Base-by-base conservation (phyloP, 2,113 vertebrate species). In the Tiliqua scincoides region DNA sequence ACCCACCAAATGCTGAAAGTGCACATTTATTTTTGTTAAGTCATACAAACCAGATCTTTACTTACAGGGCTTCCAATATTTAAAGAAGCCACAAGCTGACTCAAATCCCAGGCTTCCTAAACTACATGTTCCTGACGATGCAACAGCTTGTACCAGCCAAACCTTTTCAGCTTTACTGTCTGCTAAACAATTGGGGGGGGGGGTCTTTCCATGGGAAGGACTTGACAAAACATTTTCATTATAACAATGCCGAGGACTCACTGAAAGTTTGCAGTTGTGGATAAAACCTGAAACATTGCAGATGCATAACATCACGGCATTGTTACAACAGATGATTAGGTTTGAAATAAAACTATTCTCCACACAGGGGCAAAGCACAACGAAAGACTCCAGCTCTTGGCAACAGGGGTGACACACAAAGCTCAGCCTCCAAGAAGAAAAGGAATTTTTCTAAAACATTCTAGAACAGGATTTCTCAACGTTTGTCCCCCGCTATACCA, bases 71-170 rank as follows among this genome's bases (percentile, higher is more conserved):
- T 87, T 81, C 67, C 68, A 89, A 20, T 4, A 79, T 84, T 82
- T 85, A 91, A 87, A 79, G 73, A 91, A 93, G 87, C 90, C 89
- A 91, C 88, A 93, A 90, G 85, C 87, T 88, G 21, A 87, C 70
- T 89, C 86, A 93, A 94, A 91, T 77, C 71, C 77, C 40, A 80
- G 85, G 79, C 85, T 89, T 91, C 83, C 68, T 65, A 86, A 87
- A 91, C 77, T 86, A 90, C 68, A 77, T n/a, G 83, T 84, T 75
- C 21, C 14, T 65, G 77, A 30, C 77, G 82, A 93, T 79, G 73
- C 54, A 87, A 92, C 32, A 77, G 87, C 63, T 85, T 8, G 87
- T 1, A n/a, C 74, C 71, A 63, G 68, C 74, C 86, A 93, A 93
- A 94, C 59, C 76, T 83, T 86, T 82, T 72, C 40, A 89, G 78